Conservation (phyloP, 2,888 invertebrate species). For the Plagiodera versicolora region DNA sequence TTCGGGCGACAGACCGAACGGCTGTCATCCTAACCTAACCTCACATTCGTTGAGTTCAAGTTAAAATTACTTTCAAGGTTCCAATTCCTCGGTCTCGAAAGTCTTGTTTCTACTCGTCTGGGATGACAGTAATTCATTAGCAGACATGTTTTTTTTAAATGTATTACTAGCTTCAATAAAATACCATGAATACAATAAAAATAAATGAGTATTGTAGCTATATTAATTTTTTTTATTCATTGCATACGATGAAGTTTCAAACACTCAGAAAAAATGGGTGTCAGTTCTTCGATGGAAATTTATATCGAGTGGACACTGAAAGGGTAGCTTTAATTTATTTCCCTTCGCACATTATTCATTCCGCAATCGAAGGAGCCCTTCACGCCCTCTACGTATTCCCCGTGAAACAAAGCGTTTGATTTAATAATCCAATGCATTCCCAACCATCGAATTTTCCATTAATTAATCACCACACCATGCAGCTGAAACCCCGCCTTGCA, state of each 20-base stretch:
- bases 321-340: too few relatives aligned
- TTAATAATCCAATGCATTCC: background rate
- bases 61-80: slow-evolving; percentile 26
- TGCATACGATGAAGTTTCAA: too few relatives aligned
- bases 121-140: background rate
- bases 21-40: slow-evolving; percentile 52
- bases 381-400: too few relatives aligned
- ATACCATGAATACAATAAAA: too few relatives aligned
- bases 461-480: background rate
- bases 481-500: background rate
- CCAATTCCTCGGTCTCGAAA: background rate
- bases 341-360: too few relatives aligned
- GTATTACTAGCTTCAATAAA: too few relatives aligned
- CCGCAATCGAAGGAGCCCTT: too few relatives aligned
- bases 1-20: slow-evolving; percentile 36
- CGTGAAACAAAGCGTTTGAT: background rate
- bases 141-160: background rate
- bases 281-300: too few relatives aligned
- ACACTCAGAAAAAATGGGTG: too few relatives aligned
- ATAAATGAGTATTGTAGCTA: too few relatives aligned
- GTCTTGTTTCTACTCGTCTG: background rate
- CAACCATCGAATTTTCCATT: background rate
- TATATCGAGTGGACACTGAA: too few relatives aligned
- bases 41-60: slow-evolving; percentile 49
- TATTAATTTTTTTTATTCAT: too few relatives aligned